These are phyloP conservation scores for Zaprionus nigranus DNA, from an alignment of 1,140 invertebrate species.

Conservation along the genomic window DNA sequence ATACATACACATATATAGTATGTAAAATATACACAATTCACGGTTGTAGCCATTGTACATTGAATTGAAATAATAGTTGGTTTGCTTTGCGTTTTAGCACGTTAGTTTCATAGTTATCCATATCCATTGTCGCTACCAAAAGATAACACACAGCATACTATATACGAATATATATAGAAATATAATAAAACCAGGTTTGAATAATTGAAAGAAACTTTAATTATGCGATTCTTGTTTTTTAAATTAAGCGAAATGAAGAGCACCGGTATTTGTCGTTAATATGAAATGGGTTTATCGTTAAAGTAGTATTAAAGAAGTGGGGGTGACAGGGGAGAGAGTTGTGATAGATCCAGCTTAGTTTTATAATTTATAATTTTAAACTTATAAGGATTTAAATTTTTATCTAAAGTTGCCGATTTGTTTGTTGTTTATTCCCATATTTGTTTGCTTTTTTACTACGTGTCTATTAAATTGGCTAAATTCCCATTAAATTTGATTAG, in stretches of 20 bases:
- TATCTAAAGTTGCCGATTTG: constrained; percentile 56
- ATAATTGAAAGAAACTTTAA: constrained; percentile 73
- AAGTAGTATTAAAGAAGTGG: constrained; percentile 9
- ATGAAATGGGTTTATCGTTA: background rate
- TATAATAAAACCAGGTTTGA: constrained; percentile 61
- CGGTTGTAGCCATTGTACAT: constrained; percentile 34
- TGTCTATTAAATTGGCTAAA: constrained; percentile 75
- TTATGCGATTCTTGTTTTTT: constrained; percentile 42
- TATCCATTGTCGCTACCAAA: constrained; percentile 57
- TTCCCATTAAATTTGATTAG: constrained; percentile 56
- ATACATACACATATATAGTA: constrained; percentile 5
- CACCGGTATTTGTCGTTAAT: constrained; percentile 17
- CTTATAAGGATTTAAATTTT: constrained; percentile 55
- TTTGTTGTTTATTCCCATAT: constrained; percentile 25
- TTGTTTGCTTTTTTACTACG: constrained; percentile 42
- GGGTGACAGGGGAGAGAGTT: constrained; percentile 33
- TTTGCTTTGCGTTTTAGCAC: constrained; percentile 33
- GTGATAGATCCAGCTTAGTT: constrained; percentile 53
- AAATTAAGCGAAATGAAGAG: constrained; percentile 36
- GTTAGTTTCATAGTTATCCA: constrained; percentile 44
- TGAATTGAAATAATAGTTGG: constrained; percentile 28
- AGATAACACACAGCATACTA: constrained; percentile 53
- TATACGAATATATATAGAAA: constrained; percentile 50
- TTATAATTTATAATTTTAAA: constrained; percentile 48
- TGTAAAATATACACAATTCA: background rate